Percentiles rank a stretch among this genome's conserved stretches.
Conservation (phyloP, 2,888 invertebrate genomes). For the Archaeoteleia sp. region DNA sequence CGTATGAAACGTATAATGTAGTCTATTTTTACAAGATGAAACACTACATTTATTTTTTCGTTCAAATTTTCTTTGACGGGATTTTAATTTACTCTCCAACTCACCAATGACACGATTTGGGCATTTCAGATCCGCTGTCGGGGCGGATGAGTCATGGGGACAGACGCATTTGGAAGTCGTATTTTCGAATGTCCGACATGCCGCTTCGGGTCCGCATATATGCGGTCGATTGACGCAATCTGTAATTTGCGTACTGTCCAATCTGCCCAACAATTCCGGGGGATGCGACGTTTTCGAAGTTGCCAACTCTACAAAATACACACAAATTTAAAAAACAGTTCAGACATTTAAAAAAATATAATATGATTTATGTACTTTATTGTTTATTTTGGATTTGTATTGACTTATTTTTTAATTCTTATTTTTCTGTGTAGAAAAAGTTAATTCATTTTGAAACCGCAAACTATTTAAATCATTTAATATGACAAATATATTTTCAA, state of each 20-base stretch:
- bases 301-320: constrained; percentile 58
- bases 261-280: constrained; percentile 51
- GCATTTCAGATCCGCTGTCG: constrained; percentile 79
- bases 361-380: too few relatives aligned
- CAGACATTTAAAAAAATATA: too few relatives aligned
- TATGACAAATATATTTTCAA: too few relatives aligned
- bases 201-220: constrained; percentile 80
- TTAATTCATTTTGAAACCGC: too few relatives aligned
- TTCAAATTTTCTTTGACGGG: constrained; percentile 5
- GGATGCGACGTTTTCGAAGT: constrained; percentile 44
- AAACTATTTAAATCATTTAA: too few relatives aligned
- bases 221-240: constrained; percentile 70
- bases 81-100: constrained; percentile 11
- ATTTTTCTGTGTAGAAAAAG: too few relatives aligned
- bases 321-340: constrained; percentile 13
- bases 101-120: constrained; percentile 80
- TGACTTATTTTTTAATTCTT: too few relatives aligned
- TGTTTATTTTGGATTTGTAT: too few relatives aligned
- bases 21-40: constrained; percentile 40
- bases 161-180: constrained; percentile 80
- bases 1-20: too few relatives aligned
- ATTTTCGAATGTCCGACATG: constrained; percentile 77
- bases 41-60: background rate
- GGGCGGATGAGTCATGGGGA: constrained; percentile 80
- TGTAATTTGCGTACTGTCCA: constrained; percentile 57